Conservation (phyloP, 2,888 invertebrate species). For the Linnaemya vulpina region DNA sequence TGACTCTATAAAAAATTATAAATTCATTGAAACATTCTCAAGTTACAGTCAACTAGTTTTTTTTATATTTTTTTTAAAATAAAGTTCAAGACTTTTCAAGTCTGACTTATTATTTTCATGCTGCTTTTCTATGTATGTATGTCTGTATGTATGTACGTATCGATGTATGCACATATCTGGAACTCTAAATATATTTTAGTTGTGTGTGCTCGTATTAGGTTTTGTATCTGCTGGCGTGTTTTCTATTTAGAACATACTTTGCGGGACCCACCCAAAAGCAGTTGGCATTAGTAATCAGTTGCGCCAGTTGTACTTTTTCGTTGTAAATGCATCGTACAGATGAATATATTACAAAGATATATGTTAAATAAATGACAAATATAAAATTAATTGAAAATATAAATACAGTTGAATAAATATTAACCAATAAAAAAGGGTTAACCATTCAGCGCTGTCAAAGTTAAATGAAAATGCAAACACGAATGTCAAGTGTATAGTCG, state of each 20-base stretch:
- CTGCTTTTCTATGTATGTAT: background rate
- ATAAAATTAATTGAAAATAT: slow-evolving; percentile 4
- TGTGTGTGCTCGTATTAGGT: background rate
- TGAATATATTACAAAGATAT: background rate
- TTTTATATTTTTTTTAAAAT: slow-evolving; percentile 31
- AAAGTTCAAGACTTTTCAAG: slow-evolving; percentile 64
- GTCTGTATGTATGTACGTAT: too few relatives aligned
- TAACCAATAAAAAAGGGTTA: background rate
- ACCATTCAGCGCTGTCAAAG: background rate
- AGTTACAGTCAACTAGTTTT: slow-evolving; percentile 58
- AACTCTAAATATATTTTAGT: background rate
- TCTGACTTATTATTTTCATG: slow-evolving; percentile 43
- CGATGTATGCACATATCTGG: slow-evolving; percentile 13
- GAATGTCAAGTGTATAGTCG: too few relatives aligned
- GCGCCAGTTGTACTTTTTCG: slow-evolving; percentile 18
- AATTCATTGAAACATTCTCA: slow-evolving; percentile 45
- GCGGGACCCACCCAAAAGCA: slow-evolving; percentile 57
- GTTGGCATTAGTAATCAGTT: slow-evolving; percentile 56
- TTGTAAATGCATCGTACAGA: slow-evolving; percentile 7
- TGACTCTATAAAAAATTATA: slow-evolving; percentile 15
- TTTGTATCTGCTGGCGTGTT: slow-evolving; percentile 12
- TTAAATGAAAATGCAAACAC: too few relatives aligned
- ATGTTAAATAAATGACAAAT: slow-evolving; percentile 18
- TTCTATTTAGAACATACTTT: slow-evolving; percentile 38
- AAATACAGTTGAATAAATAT: slow-evolving; percentile 24